Evolutionary conservation across 2,113 vertebrate species (phyloP).

Genomic region (Podarcis muralis): DNA sequence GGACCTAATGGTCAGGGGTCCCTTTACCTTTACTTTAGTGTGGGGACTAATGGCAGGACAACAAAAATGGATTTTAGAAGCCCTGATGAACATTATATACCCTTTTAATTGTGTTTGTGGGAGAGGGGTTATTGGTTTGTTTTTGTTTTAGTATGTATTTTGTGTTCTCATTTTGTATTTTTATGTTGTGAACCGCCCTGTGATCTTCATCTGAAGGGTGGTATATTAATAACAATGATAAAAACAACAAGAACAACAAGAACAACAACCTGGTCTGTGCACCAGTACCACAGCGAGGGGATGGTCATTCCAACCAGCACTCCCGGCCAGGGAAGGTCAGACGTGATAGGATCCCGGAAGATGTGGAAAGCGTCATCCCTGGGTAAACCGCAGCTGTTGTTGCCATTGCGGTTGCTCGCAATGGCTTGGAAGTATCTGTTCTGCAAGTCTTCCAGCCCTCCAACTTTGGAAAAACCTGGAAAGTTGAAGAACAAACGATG

Average conservation of each 20-base stretch:
- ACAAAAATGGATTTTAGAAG: too few species aligned
- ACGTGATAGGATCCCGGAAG: conserved; percentile 89
- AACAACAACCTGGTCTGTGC: conserved; percentile 90
- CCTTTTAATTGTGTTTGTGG: too few species aligned
- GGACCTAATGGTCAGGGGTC: too few species aligned
- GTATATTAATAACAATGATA: too few species aligned
- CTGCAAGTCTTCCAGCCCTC: conserved; percentile 85
- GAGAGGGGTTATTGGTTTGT: too few species aligned
- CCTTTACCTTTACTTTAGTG: too few species aligned
- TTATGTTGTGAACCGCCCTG: too few species aligned
- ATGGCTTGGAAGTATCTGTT: conserved; percentile 83
- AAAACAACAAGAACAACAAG: not conserved
- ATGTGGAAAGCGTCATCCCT: conserved; percentile 91
- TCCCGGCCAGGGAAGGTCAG: conserved; percentile 95
- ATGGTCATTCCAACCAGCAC: conserved; percentile 93
- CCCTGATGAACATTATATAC: too few species aligned
- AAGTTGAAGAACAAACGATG: conserved; percentile 20
- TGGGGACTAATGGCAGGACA: too few species aligned
- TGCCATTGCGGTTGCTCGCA: conserved; percentile 79
- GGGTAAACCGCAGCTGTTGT: conserved; percentile 91
- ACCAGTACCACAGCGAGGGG: conserved; percentile 98
- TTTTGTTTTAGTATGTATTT: too few species aligned
- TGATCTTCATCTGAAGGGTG: too few species aligned
- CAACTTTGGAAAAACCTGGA: conserved; percentile 87
- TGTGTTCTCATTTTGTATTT: too few species aligned